A percentile compares a stretch with the other conserved stretches of the same genome.
These are phyloP conservation scores for Acanthisitta chloris DNA, from an alignment of 2,113 vertebrate species.

Conservation along the genomic window DNA sequence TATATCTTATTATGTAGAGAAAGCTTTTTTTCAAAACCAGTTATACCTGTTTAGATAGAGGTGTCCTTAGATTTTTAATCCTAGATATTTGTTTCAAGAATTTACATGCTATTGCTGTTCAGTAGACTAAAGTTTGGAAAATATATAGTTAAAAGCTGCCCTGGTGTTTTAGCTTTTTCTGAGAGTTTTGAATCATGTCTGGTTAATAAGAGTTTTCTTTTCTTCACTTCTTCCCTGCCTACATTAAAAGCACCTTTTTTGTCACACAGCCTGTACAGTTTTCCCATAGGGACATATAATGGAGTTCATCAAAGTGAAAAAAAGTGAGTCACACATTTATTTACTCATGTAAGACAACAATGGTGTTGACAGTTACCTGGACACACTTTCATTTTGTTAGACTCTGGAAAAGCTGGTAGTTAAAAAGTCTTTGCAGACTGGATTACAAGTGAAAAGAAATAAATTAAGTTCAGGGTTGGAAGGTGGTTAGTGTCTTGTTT, in stretches of 20 bases:
- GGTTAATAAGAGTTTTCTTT: neutral
- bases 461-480: neutral
- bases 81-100: neutral
- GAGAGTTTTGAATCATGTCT: neutral
- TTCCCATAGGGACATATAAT: constrained; percentile 46
- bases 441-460: neutral
- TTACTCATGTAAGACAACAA: constrained; percentile 55
- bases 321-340: constrained; percentile 44
- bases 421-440: neutral
- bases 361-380: constrained; percentile 6
- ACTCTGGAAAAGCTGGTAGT: neutral
- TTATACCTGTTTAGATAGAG: neutral
- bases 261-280: neutral
- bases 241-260: constrained; percentile 23
- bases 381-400: neutral
- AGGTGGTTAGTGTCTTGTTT: neutral
- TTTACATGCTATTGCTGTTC: neutral
- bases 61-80: neutral
- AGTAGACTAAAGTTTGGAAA: neutral
- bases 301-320: constrained; percentile 16
- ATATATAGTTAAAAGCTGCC: neutral
- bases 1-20: neutral
- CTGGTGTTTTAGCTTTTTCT: neutral
- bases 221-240: neutral
- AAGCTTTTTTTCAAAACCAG: neutral